A percentile compares a stretch with the other conserved stretches of the same genome.
Conservation (phyloP, 2,797 vertebrate species). For the Pangasius larnaudii region DNA sequence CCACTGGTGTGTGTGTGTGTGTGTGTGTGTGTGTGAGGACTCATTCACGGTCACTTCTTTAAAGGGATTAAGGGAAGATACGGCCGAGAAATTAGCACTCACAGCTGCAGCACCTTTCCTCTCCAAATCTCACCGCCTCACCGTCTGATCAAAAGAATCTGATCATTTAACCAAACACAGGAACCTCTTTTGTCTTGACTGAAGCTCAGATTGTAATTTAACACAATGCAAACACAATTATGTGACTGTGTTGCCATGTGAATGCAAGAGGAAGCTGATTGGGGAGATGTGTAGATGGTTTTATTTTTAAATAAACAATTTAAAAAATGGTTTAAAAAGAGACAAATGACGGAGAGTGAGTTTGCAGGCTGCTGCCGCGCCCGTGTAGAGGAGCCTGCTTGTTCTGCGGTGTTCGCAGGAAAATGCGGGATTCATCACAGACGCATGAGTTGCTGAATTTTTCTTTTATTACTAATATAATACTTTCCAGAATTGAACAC, state of each 20-base stretch:
- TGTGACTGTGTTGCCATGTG: neutral
- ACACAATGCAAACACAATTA: neutral
- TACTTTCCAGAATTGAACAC: neutral
- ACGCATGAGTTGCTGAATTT: neutral
- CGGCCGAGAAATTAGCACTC: slow-evolving; percentile 23
- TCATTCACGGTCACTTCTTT: neutral
- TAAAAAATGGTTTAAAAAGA: neutral
- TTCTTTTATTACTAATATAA: neutral
- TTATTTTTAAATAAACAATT: too few species aligned
- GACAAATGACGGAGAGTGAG: too few species aligned
- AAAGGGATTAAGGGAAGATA: slow-evolving; percentile 14
- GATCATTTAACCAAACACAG: neutral
- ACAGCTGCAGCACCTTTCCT: slow-evolving; percentile 20
- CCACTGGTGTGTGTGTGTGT: slow-evolving; percentile 64
- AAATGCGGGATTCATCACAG: neutral
- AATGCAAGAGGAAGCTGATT: neutral
- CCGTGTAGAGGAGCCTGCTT: neutral
- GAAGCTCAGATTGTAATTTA: neutral
- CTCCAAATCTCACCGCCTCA: neutral
- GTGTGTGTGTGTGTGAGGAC: neutral
- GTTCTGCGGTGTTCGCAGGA: neutral
- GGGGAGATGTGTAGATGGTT: neutral
- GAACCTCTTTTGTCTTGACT: neutral
- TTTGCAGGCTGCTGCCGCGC: neutral
- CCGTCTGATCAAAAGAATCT: neutral